Conservation (phyloP, 2,888 invertebrate genomes). For the Tachina grossa region DNA sequence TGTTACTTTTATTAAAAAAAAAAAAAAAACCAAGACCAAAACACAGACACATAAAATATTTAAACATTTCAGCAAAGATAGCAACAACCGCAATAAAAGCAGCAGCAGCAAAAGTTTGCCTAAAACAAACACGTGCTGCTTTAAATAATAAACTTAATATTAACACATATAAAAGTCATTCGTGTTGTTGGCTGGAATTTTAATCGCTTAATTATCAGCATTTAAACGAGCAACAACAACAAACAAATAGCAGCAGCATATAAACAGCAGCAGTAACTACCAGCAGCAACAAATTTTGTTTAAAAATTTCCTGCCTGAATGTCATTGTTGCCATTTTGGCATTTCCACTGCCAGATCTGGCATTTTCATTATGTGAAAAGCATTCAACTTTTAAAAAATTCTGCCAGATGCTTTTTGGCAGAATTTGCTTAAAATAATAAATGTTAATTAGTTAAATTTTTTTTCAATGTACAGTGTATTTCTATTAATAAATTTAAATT, state of each 20-base stretch:
- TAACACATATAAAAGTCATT: slow-evolving; percentile 83
- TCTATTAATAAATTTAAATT: no score
- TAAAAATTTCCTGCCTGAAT: not conserved
- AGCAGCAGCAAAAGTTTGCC: slow-evolving; percentile 54
- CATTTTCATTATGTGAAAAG: no score
- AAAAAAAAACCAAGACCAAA: not conserved
- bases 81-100: not conserved
- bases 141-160: slow-evolving; percentile 83
- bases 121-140: slow-evolving; percentile 81
- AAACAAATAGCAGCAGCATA: slow-evolving; percentile 27
- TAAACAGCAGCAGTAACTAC: not conserved
- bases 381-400: no score
- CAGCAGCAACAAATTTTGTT: not conserved
- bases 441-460: no score
- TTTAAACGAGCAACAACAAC: slow-evolving; percentile 50
- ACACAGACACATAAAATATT: slow-evolving; percentile 7
- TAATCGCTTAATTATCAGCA: slow-evolving; percentile 81
- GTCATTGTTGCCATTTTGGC: no score
- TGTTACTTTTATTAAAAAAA: not conserved
- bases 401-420: no score
- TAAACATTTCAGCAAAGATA: slow-evolving; percentile 20
- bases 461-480: no score
- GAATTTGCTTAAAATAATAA: no score
- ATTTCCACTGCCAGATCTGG: no score
- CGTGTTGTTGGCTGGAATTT: slow-evolving; percentile 80